These are phyloP conservation scores for Scomber colias DNA, from an alignment of 2,113 vertebrate genomes.

Conservation along the genomic window DNA sequence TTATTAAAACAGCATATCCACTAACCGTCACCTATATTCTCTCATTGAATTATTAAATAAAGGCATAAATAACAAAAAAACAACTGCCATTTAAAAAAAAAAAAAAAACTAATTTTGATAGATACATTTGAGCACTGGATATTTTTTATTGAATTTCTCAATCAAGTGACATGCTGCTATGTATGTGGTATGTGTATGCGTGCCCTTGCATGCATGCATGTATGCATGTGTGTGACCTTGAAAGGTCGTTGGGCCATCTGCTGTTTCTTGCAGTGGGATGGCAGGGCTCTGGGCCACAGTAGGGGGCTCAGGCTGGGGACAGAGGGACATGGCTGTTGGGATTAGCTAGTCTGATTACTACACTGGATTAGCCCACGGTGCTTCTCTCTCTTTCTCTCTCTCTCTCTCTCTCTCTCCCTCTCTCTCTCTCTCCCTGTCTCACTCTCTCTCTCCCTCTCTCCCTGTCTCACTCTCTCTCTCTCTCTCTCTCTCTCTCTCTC, in stretches of 20 bases:
- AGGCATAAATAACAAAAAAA: neutral
- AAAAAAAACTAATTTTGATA: too few relatives aligned
- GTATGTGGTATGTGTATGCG: slow-evolving; percentile 4
- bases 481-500: slow-evolving; percentile 5
- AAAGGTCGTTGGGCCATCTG: slow-evolving; percentile 75
- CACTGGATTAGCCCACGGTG: slow-evolving; percentile 72
- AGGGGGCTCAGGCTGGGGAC: slow-evolving; percentile 58
- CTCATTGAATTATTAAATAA: neutral
- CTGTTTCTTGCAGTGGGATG: slow-evolving; percentile 59
- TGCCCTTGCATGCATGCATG: neutral
- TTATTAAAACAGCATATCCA: neutral
- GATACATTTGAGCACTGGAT: too few relatives aligned
- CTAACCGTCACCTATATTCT: neutral
- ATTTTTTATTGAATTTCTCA: neutral
- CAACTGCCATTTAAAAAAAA: too few relatives aligned
- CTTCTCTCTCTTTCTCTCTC: slow-evolving; percentile 21
- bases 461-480: slow-evolving; percentile 25
- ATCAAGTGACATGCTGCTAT: slow-evolving; percentile 1
- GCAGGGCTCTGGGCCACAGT: slow-evolving; percentile 40
- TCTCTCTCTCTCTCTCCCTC: slow-evolving; percentile 18
- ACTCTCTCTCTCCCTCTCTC: slow-evolving; percentile 2
- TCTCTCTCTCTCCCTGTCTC: slow-evolving; percentile 15
- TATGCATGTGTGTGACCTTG: slow-evolving; percentile 57
- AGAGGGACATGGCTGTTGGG: slow-evolving; percentile 64
- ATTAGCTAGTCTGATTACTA: slow-evolving; percentile 81